These are phyloP conservation scores for Drosophila anomelani DNA, from an alignment of 2,888 invertebrate genomes.

Conservation along the genomic window DNA sequence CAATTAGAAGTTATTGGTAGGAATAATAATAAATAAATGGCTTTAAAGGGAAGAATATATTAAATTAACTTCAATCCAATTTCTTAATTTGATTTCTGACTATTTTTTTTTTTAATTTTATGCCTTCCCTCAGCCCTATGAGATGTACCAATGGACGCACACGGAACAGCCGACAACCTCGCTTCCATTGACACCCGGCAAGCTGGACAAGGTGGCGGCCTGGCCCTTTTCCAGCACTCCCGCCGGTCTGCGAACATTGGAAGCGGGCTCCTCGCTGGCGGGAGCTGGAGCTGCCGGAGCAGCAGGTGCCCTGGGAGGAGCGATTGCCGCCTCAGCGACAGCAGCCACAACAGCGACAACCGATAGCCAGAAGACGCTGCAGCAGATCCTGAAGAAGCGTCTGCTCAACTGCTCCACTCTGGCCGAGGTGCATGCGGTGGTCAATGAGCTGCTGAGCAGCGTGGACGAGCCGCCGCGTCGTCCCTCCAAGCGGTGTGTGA, in stretches of 20 bases:
- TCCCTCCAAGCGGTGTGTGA: conserved; percentile 76
- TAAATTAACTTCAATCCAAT: no score
- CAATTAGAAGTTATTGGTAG: conserved; percentile 72
- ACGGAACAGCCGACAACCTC: conserved; percentile 90
- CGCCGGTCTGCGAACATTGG: conserved; percentile 49
- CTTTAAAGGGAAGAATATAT: not conserved
- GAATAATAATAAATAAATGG: not conserved
- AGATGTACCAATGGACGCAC: conserved; percentile 96
- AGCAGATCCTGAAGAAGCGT: conserved; percentile 75
- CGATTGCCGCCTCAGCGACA: not conserved
- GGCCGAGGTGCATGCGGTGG: conserved; percentile 81
- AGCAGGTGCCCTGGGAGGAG: conserved; percentile 9
- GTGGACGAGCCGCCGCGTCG: conserved; percentile 73
- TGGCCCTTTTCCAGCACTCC: conserved; percentile 88
- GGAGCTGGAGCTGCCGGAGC: conserved; percentile 13
- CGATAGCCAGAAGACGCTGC: conserved; percentile 64
- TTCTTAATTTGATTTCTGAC: conserved; percentile 21
- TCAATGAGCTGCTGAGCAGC: conserved; percentile 78
- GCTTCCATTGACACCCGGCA: conserved; percentile 90
- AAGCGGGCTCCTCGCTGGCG: conserved; percentile 20
- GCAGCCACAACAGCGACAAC: not conserved
- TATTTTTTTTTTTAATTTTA: conserved; percentile 66
- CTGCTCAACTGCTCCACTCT: conserved; percentile 80
- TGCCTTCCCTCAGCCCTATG: conserved; percentile 88
- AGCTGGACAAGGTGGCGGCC: conserved; percentile 88